These are phyloP conservation scores for Synergus itoensis DNA, from an alignment of 2,888 invertebrate species.

Conservation along the genomic window DNA sequence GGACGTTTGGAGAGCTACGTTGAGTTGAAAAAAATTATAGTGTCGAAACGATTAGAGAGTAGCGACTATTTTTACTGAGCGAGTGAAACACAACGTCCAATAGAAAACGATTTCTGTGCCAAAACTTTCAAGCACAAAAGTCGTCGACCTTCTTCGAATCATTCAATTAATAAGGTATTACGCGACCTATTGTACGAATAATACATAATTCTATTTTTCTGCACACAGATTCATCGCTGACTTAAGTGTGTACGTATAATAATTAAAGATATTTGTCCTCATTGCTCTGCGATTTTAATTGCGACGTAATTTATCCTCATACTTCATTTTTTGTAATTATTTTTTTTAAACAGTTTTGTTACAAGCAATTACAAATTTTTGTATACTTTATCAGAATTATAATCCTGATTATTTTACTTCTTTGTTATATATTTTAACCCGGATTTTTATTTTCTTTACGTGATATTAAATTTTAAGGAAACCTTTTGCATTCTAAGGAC, in stretches of 20 bases:
- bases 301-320: slow-evolving; percentile 18
- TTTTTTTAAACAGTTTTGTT: background rate
- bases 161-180: slow-evolving; percentile 23
- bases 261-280: slow-evolving; percentile 36
- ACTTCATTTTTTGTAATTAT: slow-evolving; percentile 3
- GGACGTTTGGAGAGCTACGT: background rate
- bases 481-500: background rate
- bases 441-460: background rate
- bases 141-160: slow-evolving; percentile 22
- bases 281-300: slow-evolving; percentile 33
- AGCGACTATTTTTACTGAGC: slow-evolving; percentile 37
- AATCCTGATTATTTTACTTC: slow-evolving; percentile 16
- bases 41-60: slow-evolving; percentile 34
- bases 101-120: slow-evolving; percentile 33
- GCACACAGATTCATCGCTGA: slow-evolving; percentile 35
- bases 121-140: slow-evolving; percentile 26
- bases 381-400: slow-evolving; percentile 30
- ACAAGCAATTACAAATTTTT: background rate
- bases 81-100: slow-evolving; percentile 17
- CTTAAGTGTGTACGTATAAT: slow-evolving; percentile 33
- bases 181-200: slow-evolving; percentile 34
- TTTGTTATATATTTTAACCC: background rate
- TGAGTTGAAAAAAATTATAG: slow-evolving; percentile 19
- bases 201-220: slow-evolving; percentile 36
- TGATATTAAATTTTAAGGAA: background rate